Conservation (phyloP, 2,888 invertebrate species). For the Amorpha juglandis region DNA sequence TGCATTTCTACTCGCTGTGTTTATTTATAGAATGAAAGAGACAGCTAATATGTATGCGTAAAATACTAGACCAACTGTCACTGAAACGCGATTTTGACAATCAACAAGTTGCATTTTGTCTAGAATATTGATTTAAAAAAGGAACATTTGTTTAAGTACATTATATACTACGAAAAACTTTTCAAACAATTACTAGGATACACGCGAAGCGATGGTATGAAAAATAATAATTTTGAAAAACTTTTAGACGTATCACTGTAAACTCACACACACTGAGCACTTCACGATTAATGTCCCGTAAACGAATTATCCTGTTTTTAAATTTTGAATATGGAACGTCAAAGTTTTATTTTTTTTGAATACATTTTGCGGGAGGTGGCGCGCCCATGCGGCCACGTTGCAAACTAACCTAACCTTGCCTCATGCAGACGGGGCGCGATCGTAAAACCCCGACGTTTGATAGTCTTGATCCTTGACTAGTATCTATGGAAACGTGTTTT, state of each 20-base stretch:
- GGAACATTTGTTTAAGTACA: background rate
- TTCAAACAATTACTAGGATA: background rate
- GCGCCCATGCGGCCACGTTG: slow-evolving; percentile 77
- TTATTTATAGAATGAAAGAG: slow-evolving; percentile 32
- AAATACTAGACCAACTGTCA: background rate
- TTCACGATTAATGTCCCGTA: background rate
- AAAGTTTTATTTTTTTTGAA: slow-evolving; percentile 43
- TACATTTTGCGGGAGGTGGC: slow-evolving; percentile 65
- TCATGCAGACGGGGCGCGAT: slow-evolving; percentile 63
- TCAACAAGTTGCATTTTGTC: slow-evolving; percentile 54
- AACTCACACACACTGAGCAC: slow-evolving; percentile 31
- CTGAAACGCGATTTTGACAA: slow-evolving; percentile 26
- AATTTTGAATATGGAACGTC: slow-evolving; percentile 22
- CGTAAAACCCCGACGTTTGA: slow-evolving; percentile 56
- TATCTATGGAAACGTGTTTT: slow-evolving; percentile 40
- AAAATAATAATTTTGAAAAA: background rate
- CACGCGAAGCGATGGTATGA: too few species aligned
- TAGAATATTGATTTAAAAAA: background rate
- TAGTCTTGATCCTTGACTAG: slow-evolving; percentile 66
- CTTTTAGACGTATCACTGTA: background rate
- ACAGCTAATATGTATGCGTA: slow-evolving; percentile 7
- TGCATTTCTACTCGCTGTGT: slow-evolving; percentile 34
- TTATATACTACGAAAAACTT: background rate
- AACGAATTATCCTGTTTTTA: slow-evolving; percentile 32
- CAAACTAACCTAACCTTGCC: slow-evolving; percentile 80